Conservation (phyloP, 2,797 vertebrate genomes). For the Neosilurus mollespiculum region DNA sequence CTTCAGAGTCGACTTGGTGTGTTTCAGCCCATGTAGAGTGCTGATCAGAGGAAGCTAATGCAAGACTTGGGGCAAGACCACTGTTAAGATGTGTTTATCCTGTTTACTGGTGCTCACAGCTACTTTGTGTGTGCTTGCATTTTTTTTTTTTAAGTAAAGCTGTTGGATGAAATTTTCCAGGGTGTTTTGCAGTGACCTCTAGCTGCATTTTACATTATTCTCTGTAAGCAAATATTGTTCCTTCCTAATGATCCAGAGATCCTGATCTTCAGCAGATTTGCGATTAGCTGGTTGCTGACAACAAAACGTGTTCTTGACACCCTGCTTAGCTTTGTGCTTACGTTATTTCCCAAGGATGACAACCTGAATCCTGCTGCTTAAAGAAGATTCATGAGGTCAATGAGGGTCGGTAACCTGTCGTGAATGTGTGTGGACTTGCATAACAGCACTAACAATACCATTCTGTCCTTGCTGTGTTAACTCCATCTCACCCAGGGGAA, state of each 20-base stretch:
- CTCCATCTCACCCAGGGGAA: conserved; percentile 11
- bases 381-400: conserved; percentile 4
- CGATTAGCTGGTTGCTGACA: conserved; percentile 2
- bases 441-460: conserved; percentile 7
- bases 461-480: conserved; percentile 19
- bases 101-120: background rate
- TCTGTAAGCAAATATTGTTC: background rate
- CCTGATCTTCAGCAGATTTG: background rate
- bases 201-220: background rate
- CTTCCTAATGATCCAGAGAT: background rate
- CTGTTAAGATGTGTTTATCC: background rate
- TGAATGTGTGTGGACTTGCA: background rate
- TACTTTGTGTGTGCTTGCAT: background rate
- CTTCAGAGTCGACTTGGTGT: background rate
- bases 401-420: conserved; percentile 10
- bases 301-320: background rate
- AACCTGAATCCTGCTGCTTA: background rate
- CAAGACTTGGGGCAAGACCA: background rate
- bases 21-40: background rate
- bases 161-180: background rate
- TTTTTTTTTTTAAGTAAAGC: background rate
- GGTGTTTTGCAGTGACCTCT: background rate
- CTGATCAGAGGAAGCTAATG: conserved; percentile 16
- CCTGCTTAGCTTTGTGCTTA: conserved; percentile 9
- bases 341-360: conserved; percentile 4